Evolutionary conservation across 2,113 vertebrate species (phyloP), one percentile per base, ranked within the genome.

Genomic region (Paradisaea rubra): DNA sequence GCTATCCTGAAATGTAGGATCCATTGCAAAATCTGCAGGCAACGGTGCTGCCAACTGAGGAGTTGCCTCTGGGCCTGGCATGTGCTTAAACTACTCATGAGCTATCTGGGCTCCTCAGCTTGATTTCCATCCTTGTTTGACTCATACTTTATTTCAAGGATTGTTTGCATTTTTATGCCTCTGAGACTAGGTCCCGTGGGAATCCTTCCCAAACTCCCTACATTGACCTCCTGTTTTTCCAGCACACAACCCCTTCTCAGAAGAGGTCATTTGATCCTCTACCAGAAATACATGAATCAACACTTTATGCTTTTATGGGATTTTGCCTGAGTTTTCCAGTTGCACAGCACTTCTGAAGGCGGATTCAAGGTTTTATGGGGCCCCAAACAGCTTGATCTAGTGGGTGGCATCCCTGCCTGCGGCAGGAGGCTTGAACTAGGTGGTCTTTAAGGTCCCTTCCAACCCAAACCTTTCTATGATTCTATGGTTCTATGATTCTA

Each of bases 141-240:
- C 85, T 96, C 94, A 93, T 85, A 76, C 91, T 94, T 97, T 86
- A 90, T 94, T 95, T 94, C 82, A 94, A 68, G 69, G 53, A 83
- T 93, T 95, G 79, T 95, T 95, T 97, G 96, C 96, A 97, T 96
- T 95, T 96, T 95, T 83, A 95, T 94, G 88, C 82, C 93, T 93
- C 76, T 96, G 82, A 95, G 93, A 95, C 86, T 84, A 90, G 57
- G 65, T 95, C 96, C 91, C 88, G 80, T 95, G 96, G 95, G 96
- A 97, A 97, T 94, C 64, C 86, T 95, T 95, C 69, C 90, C 88
- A 90, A 91, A 42, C 68, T 81, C 18, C 7, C 56, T 66, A 1
- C 15, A 2, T 50, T 90, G 96, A 97, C 93, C 90, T 95, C 45
- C 39, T 74, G 57, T 45, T 94, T 79, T 83, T 93, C 69, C 65